phyloP scores from a whole-genome alignment of 2,888 invertebrate species.

The Ryuthela nishihirai region DNA sequence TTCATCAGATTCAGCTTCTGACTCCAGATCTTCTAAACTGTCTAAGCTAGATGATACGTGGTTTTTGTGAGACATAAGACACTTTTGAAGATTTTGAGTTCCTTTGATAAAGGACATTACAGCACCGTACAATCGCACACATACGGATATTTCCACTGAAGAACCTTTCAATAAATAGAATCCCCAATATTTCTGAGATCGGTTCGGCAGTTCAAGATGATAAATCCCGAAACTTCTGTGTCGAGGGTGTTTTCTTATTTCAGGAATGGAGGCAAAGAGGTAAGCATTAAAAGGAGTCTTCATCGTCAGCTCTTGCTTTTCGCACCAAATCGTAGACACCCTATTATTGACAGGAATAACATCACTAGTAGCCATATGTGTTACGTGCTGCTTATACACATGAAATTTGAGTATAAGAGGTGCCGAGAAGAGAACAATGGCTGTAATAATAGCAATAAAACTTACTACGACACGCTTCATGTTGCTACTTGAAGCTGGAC shows the following conservation, averaged over 20 bases:
- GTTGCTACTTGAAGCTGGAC: no score
- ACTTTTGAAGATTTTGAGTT: slow-evolving; percentile 3
- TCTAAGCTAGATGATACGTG: no score
- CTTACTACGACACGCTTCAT: no score
- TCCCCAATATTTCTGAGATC: slow-evolving; percentile 83
- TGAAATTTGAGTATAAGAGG: slow-evolving; percentile 29
- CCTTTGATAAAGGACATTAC: slow-evolving; percentile 20
- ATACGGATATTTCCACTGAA: slow-evolving; percentile 69
- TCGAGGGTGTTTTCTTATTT: background rate
- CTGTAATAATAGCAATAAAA: slow-evolving; percentile 1
- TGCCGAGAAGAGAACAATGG: slow-evolving; percentile 11
- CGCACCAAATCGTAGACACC: slow-evolving; percentile 24
- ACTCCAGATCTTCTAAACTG: slow-evolving; percentile 23
- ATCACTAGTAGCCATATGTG: slow-evolving; percentile 9
- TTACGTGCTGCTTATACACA: slow-evolving; percentile 14
- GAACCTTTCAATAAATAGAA: slow-evolving; percentile 77
- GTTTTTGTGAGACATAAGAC: slow-evolving; percentile 16
- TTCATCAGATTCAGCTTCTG: slow-evolving; percentile 31
- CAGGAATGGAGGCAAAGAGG: slow-evolving; percentile 9
- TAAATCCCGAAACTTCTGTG: slow-evolving; percentile 56
- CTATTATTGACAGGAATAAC: slow-evolving; percentile 5
- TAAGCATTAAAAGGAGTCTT: slow-evolving; percentile 13
- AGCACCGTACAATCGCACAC: slow-evolving; percentile 60
- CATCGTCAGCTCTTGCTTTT: slow-evolving; percentile 12
- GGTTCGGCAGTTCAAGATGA: slow-evolving; percentile 76